phyloP scores from a whole-genome alignment of 2,888 invertebrate genomes.

The Megamerina dolium region DNA sequence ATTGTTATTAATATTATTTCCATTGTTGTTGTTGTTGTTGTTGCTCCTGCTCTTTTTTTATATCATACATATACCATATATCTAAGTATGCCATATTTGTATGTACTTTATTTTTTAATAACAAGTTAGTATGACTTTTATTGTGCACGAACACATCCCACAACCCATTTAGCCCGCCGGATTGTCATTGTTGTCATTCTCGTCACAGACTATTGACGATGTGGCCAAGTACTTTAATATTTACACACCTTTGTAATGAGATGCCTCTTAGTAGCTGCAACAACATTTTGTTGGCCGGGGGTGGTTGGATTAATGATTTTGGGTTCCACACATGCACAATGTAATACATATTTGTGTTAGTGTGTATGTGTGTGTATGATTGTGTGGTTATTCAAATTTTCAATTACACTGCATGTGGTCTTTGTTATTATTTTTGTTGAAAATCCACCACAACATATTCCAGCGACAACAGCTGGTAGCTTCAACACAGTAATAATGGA shows the following conservation, averaged over 20 bases:
- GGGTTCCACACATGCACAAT: too few relatives aligned
- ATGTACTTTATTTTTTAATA: constrained; percentile 4
- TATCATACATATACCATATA: not conserved
- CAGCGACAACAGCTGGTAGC: too few relatives aligned
- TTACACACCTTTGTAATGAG: constrained; percentile 13
- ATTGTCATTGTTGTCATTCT: too few relatives aligned
- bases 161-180: constrained; percentile 1
- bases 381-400: constrained; percentile 3
- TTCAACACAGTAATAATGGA: too few relatives aligned
- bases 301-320: too few relatives aligned
- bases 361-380: too few relatives aligned
- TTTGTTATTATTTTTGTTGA: constrained; percentile 7
- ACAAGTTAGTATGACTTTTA: constrained; percentile 10
- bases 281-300: not conserved
- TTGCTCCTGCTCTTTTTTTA: not conserved
- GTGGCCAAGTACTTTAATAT: constrained; percentile 3
- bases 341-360: too few relatives aligned
- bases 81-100: not conserved
- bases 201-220: constrained; percentile 10
- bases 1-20: constrained; percentile 6
- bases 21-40: not conserved
- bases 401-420: constrained; percentile 10
- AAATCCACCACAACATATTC: not conserved
- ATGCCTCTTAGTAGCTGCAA: too few relatives aligned
- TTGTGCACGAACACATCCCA: constrained; percentile 8